Conservation (phyloP, 2,113 vertebrate genomes). For the Baryphthengus martii region DNA sequence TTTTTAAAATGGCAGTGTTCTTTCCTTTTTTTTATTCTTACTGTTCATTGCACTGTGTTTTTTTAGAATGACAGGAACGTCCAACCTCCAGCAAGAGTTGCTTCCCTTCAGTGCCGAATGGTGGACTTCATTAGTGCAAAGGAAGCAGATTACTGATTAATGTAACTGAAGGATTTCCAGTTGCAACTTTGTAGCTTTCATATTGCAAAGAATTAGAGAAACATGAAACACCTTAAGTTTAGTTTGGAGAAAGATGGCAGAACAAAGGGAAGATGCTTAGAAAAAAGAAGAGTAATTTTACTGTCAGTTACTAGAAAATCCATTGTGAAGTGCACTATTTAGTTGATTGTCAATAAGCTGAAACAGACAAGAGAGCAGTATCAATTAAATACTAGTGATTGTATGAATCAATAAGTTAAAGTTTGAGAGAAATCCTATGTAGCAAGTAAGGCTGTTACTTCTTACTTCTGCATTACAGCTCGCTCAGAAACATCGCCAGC, state of each 20-base stretch:
- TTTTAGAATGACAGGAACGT: background rate
- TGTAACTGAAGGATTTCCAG: background rate
- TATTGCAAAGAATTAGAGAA: background rate
- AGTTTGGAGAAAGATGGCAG: background rate
- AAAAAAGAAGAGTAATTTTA: background rate
- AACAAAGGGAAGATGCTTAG: background rate
- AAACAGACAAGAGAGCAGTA: slow-evolving; percentile 54
- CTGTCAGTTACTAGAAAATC: slow-evolving; percentile 38
- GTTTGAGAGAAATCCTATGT: slow-evolving; percentile 33
- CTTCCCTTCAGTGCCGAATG: background rate
- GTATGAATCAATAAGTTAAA: slow-evolving; percentile 39
- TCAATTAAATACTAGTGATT: slow-evolving; percentile 54
- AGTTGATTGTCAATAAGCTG: slow-evolving; percentile 59
- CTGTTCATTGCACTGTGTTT: background rate
- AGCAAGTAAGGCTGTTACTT: slow-evolving; percentile 23
- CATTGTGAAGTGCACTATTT: slow-evolving; percentile 9
- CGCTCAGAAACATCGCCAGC: background rate
- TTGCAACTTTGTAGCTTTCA: background rate
- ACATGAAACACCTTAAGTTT: background rate
- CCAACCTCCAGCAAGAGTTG: background rate
- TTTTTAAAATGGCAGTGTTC: background rate
- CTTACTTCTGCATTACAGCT: slow-evolving; percentile 30
- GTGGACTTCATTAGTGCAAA: background rate
- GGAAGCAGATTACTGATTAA: background rate
- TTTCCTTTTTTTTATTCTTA: background rate